These are phyloP conservation scores for Pecten maximus DNA, from an alignment of 2,888 invertebrate species.

Conservation along the genomic window DNA sequence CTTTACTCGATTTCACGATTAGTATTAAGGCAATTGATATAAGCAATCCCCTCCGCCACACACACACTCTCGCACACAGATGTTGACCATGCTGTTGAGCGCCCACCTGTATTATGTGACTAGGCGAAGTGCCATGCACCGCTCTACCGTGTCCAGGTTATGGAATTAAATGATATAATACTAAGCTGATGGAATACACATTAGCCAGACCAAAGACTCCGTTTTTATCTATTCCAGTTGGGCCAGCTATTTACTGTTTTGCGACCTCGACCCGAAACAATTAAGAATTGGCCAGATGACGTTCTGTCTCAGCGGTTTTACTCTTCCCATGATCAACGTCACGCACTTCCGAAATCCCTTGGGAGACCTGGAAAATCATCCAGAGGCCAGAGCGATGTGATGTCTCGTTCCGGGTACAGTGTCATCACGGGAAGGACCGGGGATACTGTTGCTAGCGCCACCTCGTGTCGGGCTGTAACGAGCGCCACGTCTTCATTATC, in stretches of 20 bases:
- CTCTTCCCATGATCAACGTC: constrained; percentile 9
- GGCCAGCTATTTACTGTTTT: background rate
- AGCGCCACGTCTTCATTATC: background rate
- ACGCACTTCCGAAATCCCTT: background rate
- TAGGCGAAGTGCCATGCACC: too few relatives aligned
- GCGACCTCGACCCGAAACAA: background rate
- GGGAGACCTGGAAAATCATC: background rate
- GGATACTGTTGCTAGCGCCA: background rate
- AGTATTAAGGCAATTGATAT: too few relatives aligned
- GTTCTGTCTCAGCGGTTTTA: background rate
- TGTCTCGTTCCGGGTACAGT: constrained; percentile 12
- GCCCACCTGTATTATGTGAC: too few relatives aligned
- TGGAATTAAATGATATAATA: too few relatives aligned
- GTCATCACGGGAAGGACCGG: background rate
- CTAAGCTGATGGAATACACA: too few relatives aligned
- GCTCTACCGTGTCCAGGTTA: too few relatives aligned
- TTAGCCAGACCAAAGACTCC: too few relatives aligned
- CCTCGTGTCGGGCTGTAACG: constrained; percentile 7
- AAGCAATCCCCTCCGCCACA: too few relatives aligned
- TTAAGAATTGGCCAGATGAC: background rate
- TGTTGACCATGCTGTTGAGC: too few relatives aligned
- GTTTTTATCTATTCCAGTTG: background rate
- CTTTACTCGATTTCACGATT: too few relatives aligned
- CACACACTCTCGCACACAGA: too few relatives aligned
- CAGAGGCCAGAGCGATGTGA: background rate